Evolutionary conservation across 23 tunicate species (phyloP).

Genomic region (Halocynthia roretzi): DNA sequence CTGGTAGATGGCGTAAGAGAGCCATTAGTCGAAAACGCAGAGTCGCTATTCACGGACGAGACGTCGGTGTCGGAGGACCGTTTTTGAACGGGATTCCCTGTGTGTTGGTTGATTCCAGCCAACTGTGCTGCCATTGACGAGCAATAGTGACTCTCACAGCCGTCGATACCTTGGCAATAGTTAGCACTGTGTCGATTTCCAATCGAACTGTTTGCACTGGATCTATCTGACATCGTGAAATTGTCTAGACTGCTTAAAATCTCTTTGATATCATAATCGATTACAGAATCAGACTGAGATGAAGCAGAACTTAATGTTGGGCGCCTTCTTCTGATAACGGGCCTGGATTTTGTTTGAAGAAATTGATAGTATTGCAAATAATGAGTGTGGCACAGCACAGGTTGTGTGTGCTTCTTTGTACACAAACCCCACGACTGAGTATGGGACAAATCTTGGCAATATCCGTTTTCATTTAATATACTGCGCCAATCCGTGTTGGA

Average conservation of each 20-base stretch:
- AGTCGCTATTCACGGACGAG: slow-evolving; percentile 1
- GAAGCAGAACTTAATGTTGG: background rate
- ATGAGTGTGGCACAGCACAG: slow-evolving; percentile 10
- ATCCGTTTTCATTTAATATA: background rate
- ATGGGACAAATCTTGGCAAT: background rate
- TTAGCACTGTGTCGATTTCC: background rate
- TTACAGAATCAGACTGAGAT: slow-evolving; percentile 7
- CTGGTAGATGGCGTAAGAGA: slow-evolving; percentile 8
- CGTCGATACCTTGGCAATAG: background rate
- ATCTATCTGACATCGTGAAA: background rate
- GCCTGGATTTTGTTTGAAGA: background rate
- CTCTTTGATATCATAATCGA: slow-evolving; percentile 9
- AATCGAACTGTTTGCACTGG: slow-evolving; percentile 1
- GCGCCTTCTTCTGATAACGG: background rate
- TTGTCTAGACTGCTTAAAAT: background rate
- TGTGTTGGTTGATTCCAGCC: background rate
- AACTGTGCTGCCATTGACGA: background rate
- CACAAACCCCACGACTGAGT: slow-evolving; percentile 9
- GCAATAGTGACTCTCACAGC: background rate
- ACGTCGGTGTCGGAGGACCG: slow-evolving; percentile 3
- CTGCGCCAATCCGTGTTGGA: background rate
- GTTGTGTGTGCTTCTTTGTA: background rate
- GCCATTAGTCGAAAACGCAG: slow-evolving; percentile 8
- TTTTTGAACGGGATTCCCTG: background rate
- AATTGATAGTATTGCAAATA: slow-evolving; percentile 6